Percentiles rank a stretch among this genome's conserved stretches.
These are phyloP conservation scores for Drosophila subobscura DNA, from an alignment of 1,140 invertebrate species.

Conservation along the genomic window DNA sequence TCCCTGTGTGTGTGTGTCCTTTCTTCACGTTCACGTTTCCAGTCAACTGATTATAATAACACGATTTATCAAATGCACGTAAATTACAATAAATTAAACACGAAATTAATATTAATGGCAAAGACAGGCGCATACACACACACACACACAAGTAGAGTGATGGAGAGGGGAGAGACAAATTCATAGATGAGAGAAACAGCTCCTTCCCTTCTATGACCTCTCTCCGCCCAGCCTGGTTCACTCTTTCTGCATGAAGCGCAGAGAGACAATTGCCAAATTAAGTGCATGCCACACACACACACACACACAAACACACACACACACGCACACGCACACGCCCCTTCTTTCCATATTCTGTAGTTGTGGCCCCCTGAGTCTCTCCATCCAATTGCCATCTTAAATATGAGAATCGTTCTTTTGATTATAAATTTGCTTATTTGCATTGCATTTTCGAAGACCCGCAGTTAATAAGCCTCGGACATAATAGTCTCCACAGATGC, in stretches of 20 bases:
- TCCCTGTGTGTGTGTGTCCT: slow-evolving; percentile 16
- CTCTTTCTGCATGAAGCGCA: background rate
- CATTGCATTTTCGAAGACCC: slow-evolving; percentile 54
- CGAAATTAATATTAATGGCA: slow-evolving; percentile 81
- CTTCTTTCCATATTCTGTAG: background rate
- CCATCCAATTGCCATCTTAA: slow-evolving; percentile 54
- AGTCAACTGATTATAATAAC: slow-evolving; percentile 75
- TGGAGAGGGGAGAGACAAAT: background rate
- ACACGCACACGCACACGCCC: too few relatives aligned
- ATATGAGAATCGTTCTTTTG: slow-evolving; percentile 75
- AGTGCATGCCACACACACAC: slow-evolving; percentile 71
- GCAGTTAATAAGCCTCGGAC: slow-evolving; percentile 62
- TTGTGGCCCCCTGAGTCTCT: background rate
- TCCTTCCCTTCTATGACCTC: too few relatives aligned
- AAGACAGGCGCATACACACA: slow-evolving; percentile 43
- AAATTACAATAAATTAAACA: slow-evolving; percentile 82
- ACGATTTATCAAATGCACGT: slow-evolving; percentile 80
- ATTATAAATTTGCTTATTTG: slow-evolving; percentile 70
- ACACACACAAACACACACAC: too few relatives aligned
- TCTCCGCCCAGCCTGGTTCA: background rate
- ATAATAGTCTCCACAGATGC: slow-evolving; percentile 38
- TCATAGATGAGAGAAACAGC: slow-evolving; percentile 1
- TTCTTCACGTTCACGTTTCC: slow-evolving; percentile 41
- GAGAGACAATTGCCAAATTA: slow-evolving; percentile 78
- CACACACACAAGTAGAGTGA: background rate